These are phyloP conservation scores for Sycobia sp. DNA, from an alignment of 1,140 invertebrate genomes.

Conservation along the genomic window DNA sequence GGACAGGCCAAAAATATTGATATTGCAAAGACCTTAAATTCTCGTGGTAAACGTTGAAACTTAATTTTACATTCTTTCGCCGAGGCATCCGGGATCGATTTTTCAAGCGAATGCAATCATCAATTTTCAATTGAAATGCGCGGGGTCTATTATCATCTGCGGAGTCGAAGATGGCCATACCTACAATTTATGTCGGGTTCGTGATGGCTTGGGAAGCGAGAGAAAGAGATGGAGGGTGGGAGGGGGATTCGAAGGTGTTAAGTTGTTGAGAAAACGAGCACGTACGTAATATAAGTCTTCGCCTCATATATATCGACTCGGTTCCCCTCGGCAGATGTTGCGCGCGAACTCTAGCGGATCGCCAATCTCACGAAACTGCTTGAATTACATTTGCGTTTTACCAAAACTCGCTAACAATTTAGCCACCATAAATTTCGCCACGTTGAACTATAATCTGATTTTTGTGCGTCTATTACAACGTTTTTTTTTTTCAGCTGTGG, in stretches of 20 bases:
- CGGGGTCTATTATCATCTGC: background rate
- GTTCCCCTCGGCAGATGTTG: no score
- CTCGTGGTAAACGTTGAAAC: constrained; percentile 14
- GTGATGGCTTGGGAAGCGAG: background rate
- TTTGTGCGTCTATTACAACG: no score
- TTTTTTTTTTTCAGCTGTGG: no score
- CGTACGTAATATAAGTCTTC: constrained; percentile 11
- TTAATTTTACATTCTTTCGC: constrained; percentile 10
- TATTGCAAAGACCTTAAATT: constrained; percentile 19
- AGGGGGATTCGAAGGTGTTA: constrained; percentile 22
- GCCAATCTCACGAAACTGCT: constrained; percentile 2
- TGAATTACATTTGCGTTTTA: background rate
- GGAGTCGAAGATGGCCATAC: background rate
- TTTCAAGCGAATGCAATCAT: constrained; percentile 30
- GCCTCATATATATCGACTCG: no score
- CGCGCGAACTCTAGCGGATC: no score
- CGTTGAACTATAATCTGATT: no score
- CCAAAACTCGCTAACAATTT: no score
- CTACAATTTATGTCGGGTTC: constrained; percentile 14
- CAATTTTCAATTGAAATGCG: constrained; percentile 30
- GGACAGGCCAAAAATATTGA: constrained; percentile 22
- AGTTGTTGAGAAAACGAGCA: constrained; percentile 33
- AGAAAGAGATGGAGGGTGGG: background rate
- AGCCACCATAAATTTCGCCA: no score
- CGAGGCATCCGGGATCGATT: constrained; percentile 17